These are phyloP conservation scores for Acanthacorydalis orientalis DNA, from an alignment of 2,888 invertebrate genomes.

Conservation along the genomic window DNA sequence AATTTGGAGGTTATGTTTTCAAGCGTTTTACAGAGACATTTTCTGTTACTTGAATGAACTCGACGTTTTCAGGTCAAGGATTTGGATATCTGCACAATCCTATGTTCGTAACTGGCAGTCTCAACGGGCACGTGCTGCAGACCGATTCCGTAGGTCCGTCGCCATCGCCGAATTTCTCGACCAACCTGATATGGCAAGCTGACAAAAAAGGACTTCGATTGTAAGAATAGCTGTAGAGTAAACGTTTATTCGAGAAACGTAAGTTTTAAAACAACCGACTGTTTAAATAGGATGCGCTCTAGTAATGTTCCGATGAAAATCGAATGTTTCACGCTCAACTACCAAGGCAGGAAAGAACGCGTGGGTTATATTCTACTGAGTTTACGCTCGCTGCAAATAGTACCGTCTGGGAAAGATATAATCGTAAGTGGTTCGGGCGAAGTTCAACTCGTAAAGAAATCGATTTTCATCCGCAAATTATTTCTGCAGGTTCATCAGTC, in stretches of 20 bases:
- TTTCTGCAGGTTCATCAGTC: conserved; percentile 11
- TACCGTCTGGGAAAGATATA: conserved; percentile 32
- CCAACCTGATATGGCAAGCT: conserved; percentile 64
- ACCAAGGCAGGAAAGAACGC: conserved; percentile 38
- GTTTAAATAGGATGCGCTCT: conserved; percentile 41
- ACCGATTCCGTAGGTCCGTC: conserved; percentile 43
- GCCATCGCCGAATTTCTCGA: conserved; percentile 45
- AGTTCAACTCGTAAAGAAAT: no score
- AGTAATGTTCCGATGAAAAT: conserved; percentile 58
- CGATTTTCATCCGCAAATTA: no score
- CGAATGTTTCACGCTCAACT: conserved; percentile 41
- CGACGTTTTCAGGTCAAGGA: conserved; percentile 31
- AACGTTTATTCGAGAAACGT: background rate
- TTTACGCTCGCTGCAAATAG: conserved; percentile 48
- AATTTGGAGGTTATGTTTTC: background rate
- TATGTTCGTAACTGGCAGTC: conserved; percentile 38
- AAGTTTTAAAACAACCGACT: conserved; percentile 2
- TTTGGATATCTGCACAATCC: conserved; percentile 36
- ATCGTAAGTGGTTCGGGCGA: conserved; percentile 1
- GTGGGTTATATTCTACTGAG: conserved; percentile 54
- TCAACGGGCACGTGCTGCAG: conserved; percentile 45
- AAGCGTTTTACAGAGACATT: background rate
- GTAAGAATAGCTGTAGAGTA: conserved; percentile 20
- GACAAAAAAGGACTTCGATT: conserved; percentile 51
- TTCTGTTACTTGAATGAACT: background rate